Conservation (phyloP, 1,140 invertebrate species). For the Pantala flavescens region DNA sequence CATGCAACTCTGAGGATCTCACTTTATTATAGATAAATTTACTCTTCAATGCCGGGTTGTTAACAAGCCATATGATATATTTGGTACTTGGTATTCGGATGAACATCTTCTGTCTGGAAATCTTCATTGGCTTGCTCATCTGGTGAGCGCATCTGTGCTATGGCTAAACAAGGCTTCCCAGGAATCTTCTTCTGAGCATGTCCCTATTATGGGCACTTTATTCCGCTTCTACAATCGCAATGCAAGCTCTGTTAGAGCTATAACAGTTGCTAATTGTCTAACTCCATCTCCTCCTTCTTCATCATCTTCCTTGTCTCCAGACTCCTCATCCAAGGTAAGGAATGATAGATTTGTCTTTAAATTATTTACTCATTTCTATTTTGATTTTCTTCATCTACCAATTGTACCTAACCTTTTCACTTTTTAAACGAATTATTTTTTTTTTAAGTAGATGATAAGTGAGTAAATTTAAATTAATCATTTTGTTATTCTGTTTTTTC, state of each 20-base stretch:
- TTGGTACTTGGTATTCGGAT: constrained; percentile 82
- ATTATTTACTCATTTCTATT: too few species aligned
- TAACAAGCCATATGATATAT: constrained; percentile 83
- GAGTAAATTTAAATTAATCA: too few species aligned
- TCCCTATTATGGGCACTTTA: constrained; percentile 66
- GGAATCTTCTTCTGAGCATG: constrained; percentile 66
- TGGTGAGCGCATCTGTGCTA: constrained; percentile 66
- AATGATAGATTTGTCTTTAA: neutral
- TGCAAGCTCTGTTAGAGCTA: constrained; percentile 65
- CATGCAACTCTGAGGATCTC: too few species aligned
- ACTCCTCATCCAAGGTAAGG: neutral
- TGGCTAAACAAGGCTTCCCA: constrained; percentile 80
- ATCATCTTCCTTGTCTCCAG: neutral
- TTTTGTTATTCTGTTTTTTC: too few species aligned
- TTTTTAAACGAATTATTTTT: too few species aligned
- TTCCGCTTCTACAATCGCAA: constrained; percentile 75
- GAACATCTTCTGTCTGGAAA: constrained; percentile 71
- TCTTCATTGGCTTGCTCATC: constrained; percentile 65
- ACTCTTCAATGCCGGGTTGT: constrained; percentile 66
- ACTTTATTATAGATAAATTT: constrained; percentile 45
- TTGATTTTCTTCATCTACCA: too few species aligned
- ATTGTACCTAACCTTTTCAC: too few species aligned
- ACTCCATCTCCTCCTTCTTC: constrained; percentile 30
- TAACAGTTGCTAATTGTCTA: constrained; percentile 61
- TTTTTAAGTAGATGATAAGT: too few species aligned